Evolutionary conservation across 2,888 invertebrate genomes (phyloP).

Genomic region (Nomada ferruginata): DNA sequence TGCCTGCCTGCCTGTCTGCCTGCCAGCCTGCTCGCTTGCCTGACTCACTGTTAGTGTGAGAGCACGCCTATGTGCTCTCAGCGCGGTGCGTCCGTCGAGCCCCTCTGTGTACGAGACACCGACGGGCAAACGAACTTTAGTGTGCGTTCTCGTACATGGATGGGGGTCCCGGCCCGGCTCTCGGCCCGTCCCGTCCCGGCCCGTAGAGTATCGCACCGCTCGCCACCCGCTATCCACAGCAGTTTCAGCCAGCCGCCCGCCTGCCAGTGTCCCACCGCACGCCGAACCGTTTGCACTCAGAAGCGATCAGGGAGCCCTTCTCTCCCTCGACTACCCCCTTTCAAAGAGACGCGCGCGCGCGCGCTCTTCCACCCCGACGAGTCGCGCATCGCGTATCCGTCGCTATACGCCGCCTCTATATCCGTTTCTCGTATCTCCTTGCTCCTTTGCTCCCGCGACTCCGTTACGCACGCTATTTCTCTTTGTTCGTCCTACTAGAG

Average conservation of each 20-base stretch:
- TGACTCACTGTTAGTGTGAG: conserved; percentile 66
- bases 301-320: conserved; percentile 77
- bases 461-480: conserved; percentile 60
- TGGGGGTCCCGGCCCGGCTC: conserved; percentile 77
- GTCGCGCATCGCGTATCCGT: conserved; percentile 62
- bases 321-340: conserved; percentile 58
- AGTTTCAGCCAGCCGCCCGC: conserved; percentile 75
- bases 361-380: conserved; percentile 62
- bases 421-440: conserved; percentile 39
- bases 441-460: conserved; percentile 52
- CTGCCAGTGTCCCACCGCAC: conserved; percentile 84
- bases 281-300: conserved; percentile 83
- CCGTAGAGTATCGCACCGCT: conserved; percentile 79
- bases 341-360: conserved; percentile 57
- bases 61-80: conserved; percentile 72
- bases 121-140: conserved; percentile 36
- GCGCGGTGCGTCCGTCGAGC: conserved; percentile 65
- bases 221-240: conserved; percentile 79
- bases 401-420: conserved; percentile 60
- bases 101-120: conserved; percentile 41
- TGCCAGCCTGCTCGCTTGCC: conserved; percentile 55
- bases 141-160: conserved; percentile 61
- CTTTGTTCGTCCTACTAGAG: conserved; percentile 33
- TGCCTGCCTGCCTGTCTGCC: conserved; percentile 52
- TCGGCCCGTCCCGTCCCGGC: conserved; percentile 79